Evolutionary conservation across 2,797 vertebrate genomes (phyloP), one percentile per base, ranked within the genome.

Genomic region (Semaprochilodus insignis): DNA sequence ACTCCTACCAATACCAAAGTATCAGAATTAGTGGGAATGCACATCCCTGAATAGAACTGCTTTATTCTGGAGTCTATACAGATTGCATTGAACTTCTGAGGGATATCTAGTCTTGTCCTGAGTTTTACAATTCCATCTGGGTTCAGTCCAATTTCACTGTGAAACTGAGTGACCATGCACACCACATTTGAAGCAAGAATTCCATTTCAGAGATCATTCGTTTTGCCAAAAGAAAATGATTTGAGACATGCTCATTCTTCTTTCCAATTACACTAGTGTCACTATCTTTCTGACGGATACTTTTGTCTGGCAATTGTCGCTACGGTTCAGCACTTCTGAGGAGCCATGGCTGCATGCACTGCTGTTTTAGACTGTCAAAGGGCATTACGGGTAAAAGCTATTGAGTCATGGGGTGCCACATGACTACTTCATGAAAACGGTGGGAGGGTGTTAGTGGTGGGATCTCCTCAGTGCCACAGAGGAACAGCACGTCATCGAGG

Each of bases 391-490:
- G 81, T 74, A 85, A 74, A 52, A 27, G 70, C 78, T 44, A 82
- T 74, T 23, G 81, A 78, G 75, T 81, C 83, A 83, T 31, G 70
- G 79, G 34, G 10, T 74, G 78, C 81, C 77, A 72, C 84, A 84
- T 85, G 86, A 87, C 84, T 87, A 77, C 82, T 23, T 59, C 48
- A 83, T 78, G 81, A 80, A 66, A 78, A 60, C 10, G 48, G 67
- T 67, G 27, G 71, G 80, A 85, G 82, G 77, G 83, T 79, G 81
- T 84, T 85, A 87, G 81, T 79, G 57, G 76, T 21, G 21, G 40
- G 55, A 71, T 74, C 76, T 78, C 75, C 77, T 84, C 40, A 67
- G 65, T n/a, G 80, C 72, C 84, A 75, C 84, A 57, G 77, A 62
- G 40, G 60, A 84, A 76, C 73, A 59, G 74, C 59, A 60, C 73